phyloP scores from a whole-genome alignment of 2,113 vertebrate genomes.

The Malurus alboscapulatus region DNA sequence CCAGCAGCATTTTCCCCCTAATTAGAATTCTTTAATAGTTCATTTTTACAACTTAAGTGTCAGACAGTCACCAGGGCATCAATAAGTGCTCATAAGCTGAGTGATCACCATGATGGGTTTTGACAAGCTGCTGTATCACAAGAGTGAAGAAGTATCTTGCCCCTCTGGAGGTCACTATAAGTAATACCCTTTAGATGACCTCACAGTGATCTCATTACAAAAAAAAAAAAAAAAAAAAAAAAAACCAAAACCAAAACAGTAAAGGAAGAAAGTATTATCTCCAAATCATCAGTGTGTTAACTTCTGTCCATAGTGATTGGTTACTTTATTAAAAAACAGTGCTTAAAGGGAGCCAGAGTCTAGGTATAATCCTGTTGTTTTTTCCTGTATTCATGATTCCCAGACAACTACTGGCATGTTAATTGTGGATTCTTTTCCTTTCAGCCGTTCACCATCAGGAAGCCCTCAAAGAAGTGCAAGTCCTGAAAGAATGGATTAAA shows the following conservation, averaged over 20 bases:
- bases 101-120: not conserved
- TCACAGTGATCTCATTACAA: not conserved
- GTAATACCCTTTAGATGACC: not conserved
- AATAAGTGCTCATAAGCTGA: not conserved
- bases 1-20: not conserved
- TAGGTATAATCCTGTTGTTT: not conserved
- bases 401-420: not conserved
- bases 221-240: not conserved
- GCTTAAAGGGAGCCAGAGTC: not conserved
- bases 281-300: not conserved
- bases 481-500: constrained; percentile 84
- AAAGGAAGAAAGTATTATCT: not conserved
- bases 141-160: not conserved
- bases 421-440: constrained; percentile 58
- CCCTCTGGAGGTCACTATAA: not conserved
- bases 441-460: constrained; percentile 83
- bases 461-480: constrained; percentile 83
- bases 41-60: not conserved
- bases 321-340: not conserved
- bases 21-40: not conserved
- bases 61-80: not conserved
- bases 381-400: not conserved
- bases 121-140: not conserved
- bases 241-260: not conserved
- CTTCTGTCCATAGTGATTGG: not conserved